phyloP scores from a whole-genome alignment of 1,140 invertebrate species.

The Bicyclus anynana region DNA sequence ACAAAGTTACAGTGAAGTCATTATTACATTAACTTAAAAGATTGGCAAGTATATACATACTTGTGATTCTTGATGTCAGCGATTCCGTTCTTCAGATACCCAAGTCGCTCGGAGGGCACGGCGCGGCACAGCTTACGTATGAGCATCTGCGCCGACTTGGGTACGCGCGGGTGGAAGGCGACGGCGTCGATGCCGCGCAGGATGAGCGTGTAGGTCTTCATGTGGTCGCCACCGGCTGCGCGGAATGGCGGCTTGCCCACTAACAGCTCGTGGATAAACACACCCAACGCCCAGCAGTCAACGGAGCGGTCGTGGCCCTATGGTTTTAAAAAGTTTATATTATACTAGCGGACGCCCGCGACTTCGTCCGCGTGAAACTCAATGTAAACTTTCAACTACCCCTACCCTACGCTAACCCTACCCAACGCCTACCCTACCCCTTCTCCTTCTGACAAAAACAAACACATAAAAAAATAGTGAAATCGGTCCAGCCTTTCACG shows the following conservation, averaged over 20 bases:
- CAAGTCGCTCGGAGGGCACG: conserved; percentile 93
- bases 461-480: too few relatives aligned
- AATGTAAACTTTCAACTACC: too few relatives aligned
- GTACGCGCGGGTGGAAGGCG: conserved; percentile 88
- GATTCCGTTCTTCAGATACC: conserved; percentile 94
- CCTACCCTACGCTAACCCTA: too few relatives aligned
- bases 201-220: conserved; percentile 98
- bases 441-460: too few relatives aligned
- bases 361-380: too few relatives aligned
- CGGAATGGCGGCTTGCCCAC: conserved; percentile 97
- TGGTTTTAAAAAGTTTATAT: neutral
- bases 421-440: too few relatives aligned
- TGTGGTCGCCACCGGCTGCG: conserved; percentile 89
- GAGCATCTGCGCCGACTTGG: conserved; percentile 87
- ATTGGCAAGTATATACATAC: too few relatives aligned
- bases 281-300: conserved; percentile 97
- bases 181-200: conserved; percentile 94
- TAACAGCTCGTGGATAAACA: conserved; percentile 94
- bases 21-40: too few relatives aligned
- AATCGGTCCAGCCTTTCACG: too few relatives aligned
- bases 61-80: conserved; percentile 95
- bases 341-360: too few relatives aligned
- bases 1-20: too few relatives aligned
- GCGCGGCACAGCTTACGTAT: conserved; percentile 94
- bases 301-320: conserved; percentile 94